phyloP scores from a whole-genome alignment of 1,140 invertebrate species.

The Antheraea mylitta region DNA sequence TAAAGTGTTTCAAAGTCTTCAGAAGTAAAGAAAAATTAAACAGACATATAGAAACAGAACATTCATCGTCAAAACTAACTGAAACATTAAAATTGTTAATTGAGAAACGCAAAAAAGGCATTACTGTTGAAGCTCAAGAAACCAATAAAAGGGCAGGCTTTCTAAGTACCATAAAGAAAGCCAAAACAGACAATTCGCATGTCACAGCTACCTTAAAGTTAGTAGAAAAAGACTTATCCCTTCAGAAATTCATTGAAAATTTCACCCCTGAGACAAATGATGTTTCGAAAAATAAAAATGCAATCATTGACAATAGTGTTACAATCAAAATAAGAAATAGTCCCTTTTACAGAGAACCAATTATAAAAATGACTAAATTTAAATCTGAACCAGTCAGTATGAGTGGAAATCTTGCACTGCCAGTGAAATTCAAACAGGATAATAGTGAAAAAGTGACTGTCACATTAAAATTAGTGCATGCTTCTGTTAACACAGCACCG shows the following conservation, averaged over 20 bases:
- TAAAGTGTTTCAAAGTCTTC: conserved; percentile 55
- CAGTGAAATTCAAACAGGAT: conserved; percentile 39
- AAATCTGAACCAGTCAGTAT: neutral
- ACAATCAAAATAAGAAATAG: conserved; percentile 32
- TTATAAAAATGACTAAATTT: conserved; percentile 52
- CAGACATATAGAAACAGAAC: conserved; percentile 43
- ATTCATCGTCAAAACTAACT: conserved; percentile 53
- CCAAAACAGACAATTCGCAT: conserved; percentile 5
- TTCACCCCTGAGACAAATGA: conserved; percentile 61
- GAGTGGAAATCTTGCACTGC: conserved; percentile 34
- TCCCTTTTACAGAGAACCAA: conserved; percentile 15
- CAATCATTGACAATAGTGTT: conserved; percentile 29
- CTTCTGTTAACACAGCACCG: neutral
- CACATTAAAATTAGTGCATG: conserved; percentile 38
- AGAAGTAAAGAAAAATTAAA: conserved; percentile 37
- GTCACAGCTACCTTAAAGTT: conserved; percentile 33
- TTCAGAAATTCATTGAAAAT: conserved; percentile 58
- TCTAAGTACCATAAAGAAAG: conserved; percentile 47
- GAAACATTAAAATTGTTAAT: conserved; percentile 59
- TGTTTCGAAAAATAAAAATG: conserved; percentile 21
- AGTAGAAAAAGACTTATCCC: conserved; percentile 42
- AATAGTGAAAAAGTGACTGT: conserved; percentile 25
- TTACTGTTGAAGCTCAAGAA: neutral
- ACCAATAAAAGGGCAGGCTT: conserved; percentile 31
- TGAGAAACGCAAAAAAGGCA: conserved; percentile 41